Base-by-base conservation (phyloP, 2,888 invertebrate species). In the Diplolepis rosae region DNA sequence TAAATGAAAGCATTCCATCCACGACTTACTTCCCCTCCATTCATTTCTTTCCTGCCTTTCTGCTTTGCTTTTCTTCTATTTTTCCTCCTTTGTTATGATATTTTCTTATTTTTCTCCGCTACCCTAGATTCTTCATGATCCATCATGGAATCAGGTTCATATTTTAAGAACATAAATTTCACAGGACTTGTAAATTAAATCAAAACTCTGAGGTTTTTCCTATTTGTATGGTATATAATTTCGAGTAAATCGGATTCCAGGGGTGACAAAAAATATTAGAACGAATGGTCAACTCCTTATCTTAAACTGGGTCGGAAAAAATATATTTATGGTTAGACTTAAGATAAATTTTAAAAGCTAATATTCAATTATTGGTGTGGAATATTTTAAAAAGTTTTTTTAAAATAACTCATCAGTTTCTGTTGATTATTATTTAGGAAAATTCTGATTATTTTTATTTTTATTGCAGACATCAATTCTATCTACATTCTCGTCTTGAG, bases 401-500 rank as follows among this genome's bases (percentile, higher is more conserved):
- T 39, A 13, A 39, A 39, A 39, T 3, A 39, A 13, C 13, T 39
- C 2, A 2, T 13, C 13, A 51, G n/a, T 51, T 1, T 4, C 15
- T 51, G 4, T 27, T 4, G 13, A 51, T 51, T 51, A n/a, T 28
- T 28, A 13, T 51, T 27, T 0, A 51, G 27, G 28, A 18, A 6
- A 11, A 6, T 6, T 7, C 0, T 52, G 3, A 28, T 0, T 6
- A 52, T 45, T 48, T 32, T 50, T 4, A 15, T 4, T 79, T 51
- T 72, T 54, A 71, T 90, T 89, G n/a, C 89, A 93, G 93, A 81
- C 92, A 95, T 88, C 93, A 95, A 87, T 96, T 96, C 89, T 97
- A 95, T 87, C 92, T 95, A 78, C 95, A 96, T 88, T 94, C 96
- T 1, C 93, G 93, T 83, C 91, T 93, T 50, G 95, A 96, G 86